Percentiles rank a stretch among this genome's conserved stretches.
phyloP scores from a whole-genome alignment of 2,888 invertebrate species.

The Drosophila ustulata region DNA sequence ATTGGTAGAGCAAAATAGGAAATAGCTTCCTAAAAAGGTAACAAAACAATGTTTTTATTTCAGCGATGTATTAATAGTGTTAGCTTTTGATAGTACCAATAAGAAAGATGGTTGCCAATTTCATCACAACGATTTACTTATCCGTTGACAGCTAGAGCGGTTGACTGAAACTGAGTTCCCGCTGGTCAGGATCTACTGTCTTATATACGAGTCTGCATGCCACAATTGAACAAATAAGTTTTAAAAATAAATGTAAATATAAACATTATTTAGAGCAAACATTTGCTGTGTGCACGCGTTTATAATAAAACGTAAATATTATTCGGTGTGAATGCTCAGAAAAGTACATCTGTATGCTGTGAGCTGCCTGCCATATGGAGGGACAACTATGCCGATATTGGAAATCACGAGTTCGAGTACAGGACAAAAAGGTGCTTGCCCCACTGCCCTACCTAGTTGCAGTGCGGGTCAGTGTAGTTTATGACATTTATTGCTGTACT shows the following conservation, averaged over 20 bases:
- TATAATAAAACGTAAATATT: slow-evolving; percentile 1
- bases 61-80: not conserved
- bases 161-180: slow-evolving; percentile 1
- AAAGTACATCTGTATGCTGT: slow-evolving; percentile 1
- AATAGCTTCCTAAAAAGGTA: slow-evolving; percentile 6
- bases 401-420: not conserved
- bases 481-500: not conserved
- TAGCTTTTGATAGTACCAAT: slow-evolving; percentile 11
- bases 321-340: slow-evolving; percentile 3
- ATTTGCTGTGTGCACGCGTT: slow-evolving; percentile 11
- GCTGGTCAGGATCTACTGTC: not conserved
- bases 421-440: not conserved
- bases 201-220: slow-evolving; percentile 11
- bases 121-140: slow-evolving; percentile 11
- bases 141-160: not conserved
- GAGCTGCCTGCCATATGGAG: not conserved
- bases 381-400: not conserved
- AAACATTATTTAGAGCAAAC: slow-evolving; percentile 11
- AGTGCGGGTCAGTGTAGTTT: not conserved
- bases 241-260: slow-evolving; percentile 20
- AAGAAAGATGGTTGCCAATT: slow-evolving; percentile 1
- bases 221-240: slow-evolving; percentile 30
- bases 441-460: not conserved
- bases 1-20: slow-evolving; percentile 9
- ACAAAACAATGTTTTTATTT: not conserved